A percentile compares a stretch with the other conserved stretches of the same genome.
Conservation (phyloP, 2,888 invertebrate genomes). For the Scaeva pyrastri region DNA sequence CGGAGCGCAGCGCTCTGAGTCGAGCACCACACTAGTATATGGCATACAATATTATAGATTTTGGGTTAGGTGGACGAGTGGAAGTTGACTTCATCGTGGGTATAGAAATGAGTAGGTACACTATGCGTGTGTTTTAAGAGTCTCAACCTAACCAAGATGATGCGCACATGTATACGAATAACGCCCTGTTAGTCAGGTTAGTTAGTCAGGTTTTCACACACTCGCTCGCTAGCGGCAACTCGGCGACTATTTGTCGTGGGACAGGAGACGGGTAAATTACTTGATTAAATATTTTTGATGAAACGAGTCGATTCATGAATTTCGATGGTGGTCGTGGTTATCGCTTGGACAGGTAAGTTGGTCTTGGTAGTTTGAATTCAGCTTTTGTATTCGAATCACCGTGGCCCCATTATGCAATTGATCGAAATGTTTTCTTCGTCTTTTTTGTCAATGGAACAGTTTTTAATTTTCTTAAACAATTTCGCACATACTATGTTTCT, state of each 20-base stretch:
- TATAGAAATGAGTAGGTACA: slow-evolving; percentile 2
- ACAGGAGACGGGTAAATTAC: slow-evolving; percentile 37
- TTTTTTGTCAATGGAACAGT: slow-evolving; percentile 8
- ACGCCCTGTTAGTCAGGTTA: slow-evolving; percentile 61
- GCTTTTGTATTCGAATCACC: slow-evolving; percentile 28
- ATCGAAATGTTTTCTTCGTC: slow-evolving; percentile 12
- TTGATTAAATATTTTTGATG: slow-evolving; percentile 60
- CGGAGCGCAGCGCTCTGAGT: slow-evolving; percentile 1
- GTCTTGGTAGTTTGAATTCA: slow-evolving; percentile 1
- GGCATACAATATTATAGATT: slow-evolving; percentile 28
- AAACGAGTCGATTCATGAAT: slow-evolving; percentile 63
- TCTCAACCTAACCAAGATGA: slow-evolving; percentile 26
- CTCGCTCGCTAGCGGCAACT: not conserved
- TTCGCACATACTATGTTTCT: not conserved
- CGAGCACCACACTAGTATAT: not conserved
- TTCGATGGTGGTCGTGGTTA: slow-evolving; percentile 36
- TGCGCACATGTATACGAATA: slow-evolving; percentile 47
- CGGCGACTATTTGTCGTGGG: not conserved
- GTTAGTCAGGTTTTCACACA: slow-evolving; percentile 64
- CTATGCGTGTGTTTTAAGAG: slow-evolving; percentile 30
- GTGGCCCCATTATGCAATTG: slow-evolving; percentile 17
- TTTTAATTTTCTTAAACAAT: slow-evolving; percentile 35
- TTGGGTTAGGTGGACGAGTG: slow-evolving; percentile 26
- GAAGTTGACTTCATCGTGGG: slow-evolving; percentile 35
- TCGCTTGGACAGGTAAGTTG: slow-evolving; percentile 9